A percentile compares a stretch with the other conserved stretches of the same genome.
Conservation (phyloP, 1,140 invertebrate species). For the Capitella teleta region DNA sequence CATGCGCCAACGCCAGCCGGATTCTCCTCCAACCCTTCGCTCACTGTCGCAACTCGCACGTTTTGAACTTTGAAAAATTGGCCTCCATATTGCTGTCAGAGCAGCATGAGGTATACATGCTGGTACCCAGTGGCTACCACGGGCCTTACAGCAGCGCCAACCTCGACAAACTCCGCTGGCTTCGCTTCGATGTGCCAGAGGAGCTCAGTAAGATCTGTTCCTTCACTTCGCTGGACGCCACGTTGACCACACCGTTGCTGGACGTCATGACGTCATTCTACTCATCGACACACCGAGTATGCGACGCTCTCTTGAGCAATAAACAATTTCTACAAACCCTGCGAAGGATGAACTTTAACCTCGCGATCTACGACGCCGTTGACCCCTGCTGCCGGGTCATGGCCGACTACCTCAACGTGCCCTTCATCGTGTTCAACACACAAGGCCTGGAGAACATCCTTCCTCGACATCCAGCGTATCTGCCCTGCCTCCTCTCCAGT, state of each 20-base stretch:
- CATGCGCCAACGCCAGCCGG: constrained; percentile 1
- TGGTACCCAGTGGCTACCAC: constrained; percentile 2
- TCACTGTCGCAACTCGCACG: constrained; percentile 7
- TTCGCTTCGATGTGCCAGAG: constrained; percentile 3
- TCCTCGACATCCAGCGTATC: constrained; percentile 4
- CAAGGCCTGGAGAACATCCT: constrained; percentile 1
- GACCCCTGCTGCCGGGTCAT: constrained; percentile 5
- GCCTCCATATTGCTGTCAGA: not conserved
- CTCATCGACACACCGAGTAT: not conserved
- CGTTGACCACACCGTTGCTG: constrained; percentile 2
- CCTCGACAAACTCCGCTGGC: not conserved
- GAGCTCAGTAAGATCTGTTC: not conserved
- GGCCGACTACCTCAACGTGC: constrained; percentile 8
- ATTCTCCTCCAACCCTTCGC: constrained; percentile 9
- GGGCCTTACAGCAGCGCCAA: not conserved
- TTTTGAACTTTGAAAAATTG: constrained; percentile 6
- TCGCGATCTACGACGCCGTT: constrained; percentile 6
- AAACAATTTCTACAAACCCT: not conserved
- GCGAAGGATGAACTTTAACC: not conserved
- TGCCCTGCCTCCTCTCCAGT: constrained; percentile 1
- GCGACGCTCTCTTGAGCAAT: not conserved
- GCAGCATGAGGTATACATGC: not conserved
- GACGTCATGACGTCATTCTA: constrained; percentile 2
- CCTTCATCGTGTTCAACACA: constrained; percentile 7
- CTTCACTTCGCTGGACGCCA: constrained; percentile 1